Evolutionary conservation across 2,113 vertebrate genomes (phyloP), one percentile per base, ranked within the genome.

Genomic region (Tangachromis dhanisi): DNA sequence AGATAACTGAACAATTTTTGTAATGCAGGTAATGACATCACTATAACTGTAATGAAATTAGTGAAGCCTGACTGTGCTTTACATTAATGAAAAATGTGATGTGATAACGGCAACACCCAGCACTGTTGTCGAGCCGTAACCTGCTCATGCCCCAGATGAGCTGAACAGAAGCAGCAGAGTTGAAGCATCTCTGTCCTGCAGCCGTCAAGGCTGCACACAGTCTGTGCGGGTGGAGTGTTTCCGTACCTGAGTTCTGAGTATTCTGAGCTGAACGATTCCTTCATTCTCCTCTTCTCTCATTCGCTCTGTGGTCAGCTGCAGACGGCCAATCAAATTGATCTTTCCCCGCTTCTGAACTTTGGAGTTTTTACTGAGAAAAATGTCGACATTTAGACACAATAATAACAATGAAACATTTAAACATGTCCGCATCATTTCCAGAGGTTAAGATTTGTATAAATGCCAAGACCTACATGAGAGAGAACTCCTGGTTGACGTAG

Each of bases 211-310:
- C 61, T 38, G 49, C 31, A 35, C 17, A 33, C 38, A 26, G 19
- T 1, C 24, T 51, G 17, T 40, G 3, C 2, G 26, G 26, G 17
- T 31, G 73, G 45, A 24, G 5, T 11, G 3, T 80, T 83, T 81
- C 21, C 90, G 91, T 97, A 98, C 98, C 98, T 99, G 98, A 89
- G 98, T 99, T 93, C 98, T 97, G 94, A 99, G 96, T 97, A 99
- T 99, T 93, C 98, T 97, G 92, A 99, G 96, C 86, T 99, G 98
- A 85, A 99, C 98, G 88, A 99, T 99, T 91, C 98, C 98, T 96
- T 99, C 98, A 54, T 99, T 99, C 85, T 99, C 98, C 85, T 99
- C 98, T 93, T 99, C 98, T 92, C 98, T 97, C 98, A 99, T 99
- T 90, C 98, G 97, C 93, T 99, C 98, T 1, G 98, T 99, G 19